Conservation (phyloP, 2,888 invertebrate species). For the Noctua fimbriata region DNA sequence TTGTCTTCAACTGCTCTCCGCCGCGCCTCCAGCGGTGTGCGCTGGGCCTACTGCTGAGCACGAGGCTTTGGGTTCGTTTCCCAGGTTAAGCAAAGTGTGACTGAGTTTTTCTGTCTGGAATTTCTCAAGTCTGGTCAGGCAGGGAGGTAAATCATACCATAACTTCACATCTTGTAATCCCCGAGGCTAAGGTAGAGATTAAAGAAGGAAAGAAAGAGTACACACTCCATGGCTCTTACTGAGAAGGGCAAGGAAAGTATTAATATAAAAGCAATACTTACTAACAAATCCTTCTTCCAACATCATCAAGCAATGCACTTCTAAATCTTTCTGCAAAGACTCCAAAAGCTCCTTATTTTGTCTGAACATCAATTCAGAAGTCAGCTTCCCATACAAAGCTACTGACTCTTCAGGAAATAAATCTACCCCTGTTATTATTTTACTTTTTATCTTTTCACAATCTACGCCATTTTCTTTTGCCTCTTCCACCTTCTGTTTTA, state of each 20-base stretch:
- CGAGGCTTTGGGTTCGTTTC: too few species aligned
- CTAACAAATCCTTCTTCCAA: conserved; percentile 83
- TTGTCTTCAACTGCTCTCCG: too few species aligned
- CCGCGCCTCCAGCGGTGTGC: too few species aligned
- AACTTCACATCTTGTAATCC: neutral
- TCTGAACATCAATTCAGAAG: conserved; percentile 86
- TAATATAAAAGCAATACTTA: conserved; percentile 69
- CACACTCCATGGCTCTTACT: neutral
- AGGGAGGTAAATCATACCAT: too few species aligned
- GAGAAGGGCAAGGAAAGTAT: neutral
- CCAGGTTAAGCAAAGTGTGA: too few species aligned
- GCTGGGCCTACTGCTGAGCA: too few species aligned
- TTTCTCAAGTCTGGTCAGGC: too few species aligned
- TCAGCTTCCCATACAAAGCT: conserved; percentile 82
- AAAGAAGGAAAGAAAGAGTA: too few species aligned
- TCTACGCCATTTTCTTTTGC: conserved; percentile 66
- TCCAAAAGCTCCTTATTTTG: conserved; percentile 85
- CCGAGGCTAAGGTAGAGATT: neutral
- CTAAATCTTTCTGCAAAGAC: conserved; percentile 82
- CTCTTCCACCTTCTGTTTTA: conserved; percentile 75
- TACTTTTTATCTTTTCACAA: conserved; percentile 76
- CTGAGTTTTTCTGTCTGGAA: too few species aligned
- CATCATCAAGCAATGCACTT: conserved; percentile 81
- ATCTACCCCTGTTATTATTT: conserved; percentile 81
- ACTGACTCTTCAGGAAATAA: conserved; percentile 83